These are phyloP conservation scores for Macrobrachium nipponense DNA, from an alignment of 1,140 invertebrate genomes.

Conservation along the genomic window DNA sequence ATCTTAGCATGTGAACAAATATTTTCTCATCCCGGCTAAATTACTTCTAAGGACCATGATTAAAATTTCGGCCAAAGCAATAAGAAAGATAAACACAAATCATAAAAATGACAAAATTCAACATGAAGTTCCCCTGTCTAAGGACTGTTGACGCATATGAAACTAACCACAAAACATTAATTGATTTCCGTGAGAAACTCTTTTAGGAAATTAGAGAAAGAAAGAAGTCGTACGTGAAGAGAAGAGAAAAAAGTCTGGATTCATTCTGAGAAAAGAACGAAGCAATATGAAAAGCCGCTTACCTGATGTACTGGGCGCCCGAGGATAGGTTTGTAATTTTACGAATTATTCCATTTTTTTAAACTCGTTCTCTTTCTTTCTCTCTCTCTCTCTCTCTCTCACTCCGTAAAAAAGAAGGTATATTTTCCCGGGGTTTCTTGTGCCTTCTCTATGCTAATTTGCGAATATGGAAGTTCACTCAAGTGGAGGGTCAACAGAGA, in stretches of 20 bases:
- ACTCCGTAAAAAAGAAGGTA: constrained; percentile 30
- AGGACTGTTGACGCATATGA: no score
- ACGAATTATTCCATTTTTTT: constrained; percentile 58
- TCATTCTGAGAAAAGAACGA: constrained; percentile 35
- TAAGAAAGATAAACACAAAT: no score
- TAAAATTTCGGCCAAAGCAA: no score
- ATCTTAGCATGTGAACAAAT: no score
- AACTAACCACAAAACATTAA: no score
- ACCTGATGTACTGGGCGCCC: constrained; percentile 41
- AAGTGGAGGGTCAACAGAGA: constrained; percentile 52
- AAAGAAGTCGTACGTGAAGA: neutral
- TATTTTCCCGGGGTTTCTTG: constrained; percentile 37
- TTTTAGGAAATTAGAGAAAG: neutral
- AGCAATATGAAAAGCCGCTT: constrained; percentile 39
- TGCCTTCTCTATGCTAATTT: constrained; percentile 53
- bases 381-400: constrained; percentile 15
- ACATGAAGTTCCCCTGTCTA: no score
- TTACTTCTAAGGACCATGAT: no score
- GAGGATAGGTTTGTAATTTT: constrained; percentile 52
- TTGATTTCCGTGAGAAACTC: no score
- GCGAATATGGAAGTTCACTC: constrained; percentile 51
- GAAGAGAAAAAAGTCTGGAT: constrained; percentile 11
- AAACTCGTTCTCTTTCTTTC: constrained; percentile 21
- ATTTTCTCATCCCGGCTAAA: no score
- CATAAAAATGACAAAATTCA: no score